Conservation (phyloP, 2,113 vertebrate genomes). For the Ochotona curzoniae region DNA sequence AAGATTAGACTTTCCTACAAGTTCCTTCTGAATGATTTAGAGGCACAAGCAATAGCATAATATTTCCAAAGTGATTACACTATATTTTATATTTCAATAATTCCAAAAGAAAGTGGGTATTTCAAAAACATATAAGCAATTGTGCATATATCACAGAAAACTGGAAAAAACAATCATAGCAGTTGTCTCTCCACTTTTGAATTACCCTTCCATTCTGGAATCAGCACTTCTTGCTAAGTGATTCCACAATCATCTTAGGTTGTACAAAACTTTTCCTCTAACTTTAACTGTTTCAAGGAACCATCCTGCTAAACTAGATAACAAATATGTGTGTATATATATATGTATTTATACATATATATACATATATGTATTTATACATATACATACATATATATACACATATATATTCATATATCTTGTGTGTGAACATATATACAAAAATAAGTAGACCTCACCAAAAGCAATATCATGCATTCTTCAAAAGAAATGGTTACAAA, state of each 20-base stretch:
- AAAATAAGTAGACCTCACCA: not conserved
- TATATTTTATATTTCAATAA: constrained; percentile 45
- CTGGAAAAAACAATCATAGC: not conserved
- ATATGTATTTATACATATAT: too few relatives aligned
- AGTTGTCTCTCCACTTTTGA: not conserved
- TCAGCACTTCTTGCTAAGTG: not conserved
- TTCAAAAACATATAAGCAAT: constrained; percentile 7
- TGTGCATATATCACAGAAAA: not conserved
- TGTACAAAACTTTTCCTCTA: constrained; percentile 31
- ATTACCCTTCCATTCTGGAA: not conserved
- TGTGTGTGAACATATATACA: not conserved
- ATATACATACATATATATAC: too few relatives aligned
- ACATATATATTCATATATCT: too few relatives aligned
- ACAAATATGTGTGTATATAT: not conserved
- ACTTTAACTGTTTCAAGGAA: constrained; percentile 16
- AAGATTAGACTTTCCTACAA: constrained; percentile 56
- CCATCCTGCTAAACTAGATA: not conserved
- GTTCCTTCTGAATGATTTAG: constrained; percentile 36
- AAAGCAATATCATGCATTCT: not conserved
- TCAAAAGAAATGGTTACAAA: constrained; percentile 49
- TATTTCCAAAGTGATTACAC: constrained; percentile 34
- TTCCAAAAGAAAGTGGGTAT: constrained; percentile 27
- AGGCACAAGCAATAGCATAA: constrained; percentile 35
- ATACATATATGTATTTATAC: too few relatives aligned
- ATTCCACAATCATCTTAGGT: not conserved